Evolutionary conservation across 2,797 vertebrate species (phyloP).

Genomic region (Fratercula arctica): DNA sequence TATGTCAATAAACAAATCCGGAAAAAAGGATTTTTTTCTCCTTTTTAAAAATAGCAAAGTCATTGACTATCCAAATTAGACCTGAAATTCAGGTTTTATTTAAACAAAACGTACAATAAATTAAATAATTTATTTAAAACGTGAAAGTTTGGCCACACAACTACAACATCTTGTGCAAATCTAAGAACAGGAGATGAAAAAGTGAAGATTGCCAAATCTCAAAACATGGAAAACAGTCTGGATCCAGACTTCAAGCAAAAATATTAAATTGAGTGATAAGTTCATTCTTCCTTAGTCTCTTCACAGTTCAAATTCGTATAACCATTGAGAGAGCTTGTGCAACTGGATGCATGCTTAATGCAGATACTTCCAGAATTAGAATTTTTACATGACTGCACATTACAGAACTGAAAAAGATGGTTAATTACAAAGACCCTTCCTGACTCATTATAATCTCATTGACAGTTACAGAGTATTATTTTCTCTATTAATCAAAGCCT

Average conservation of each 20-base stretch:
- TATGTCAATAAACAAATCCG: neutral
- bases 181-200: neutral
- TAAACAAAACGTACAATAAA: neutral
- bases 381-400: slow-evolving; percentile 53
- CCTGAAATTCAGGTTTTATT: neutral
- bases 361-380: slow-evolving; percentile 23
- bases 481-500: neutral
- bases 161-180: neutral
- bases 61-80: neutral
- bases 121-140: neutral
- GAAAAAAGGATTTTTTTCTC: neutral
- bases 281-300: neutral
- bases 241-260: neutral
- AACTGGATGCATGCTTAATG: neutral
- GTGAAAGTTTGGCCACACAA: neutral
- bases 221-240: neutral
- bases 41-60: neutral
- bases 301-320: neutral
- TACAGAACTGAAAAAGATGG: slow-evolving; percentile 35
- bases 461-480: slow-evolving; percentile 37
- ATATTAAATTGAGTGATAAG: neutral
- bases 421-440: slow-evolving; percentile 31
- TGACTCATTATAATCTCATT: slow-evolving; percentile 26
- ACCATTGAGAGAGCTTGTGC: slow-evolving; percentile 20
- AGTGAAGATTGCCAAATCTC: neutral